Conservation (phyloP, 2,797 vertebrate genomes). For the Crocodylus rhombifer region DNA sequence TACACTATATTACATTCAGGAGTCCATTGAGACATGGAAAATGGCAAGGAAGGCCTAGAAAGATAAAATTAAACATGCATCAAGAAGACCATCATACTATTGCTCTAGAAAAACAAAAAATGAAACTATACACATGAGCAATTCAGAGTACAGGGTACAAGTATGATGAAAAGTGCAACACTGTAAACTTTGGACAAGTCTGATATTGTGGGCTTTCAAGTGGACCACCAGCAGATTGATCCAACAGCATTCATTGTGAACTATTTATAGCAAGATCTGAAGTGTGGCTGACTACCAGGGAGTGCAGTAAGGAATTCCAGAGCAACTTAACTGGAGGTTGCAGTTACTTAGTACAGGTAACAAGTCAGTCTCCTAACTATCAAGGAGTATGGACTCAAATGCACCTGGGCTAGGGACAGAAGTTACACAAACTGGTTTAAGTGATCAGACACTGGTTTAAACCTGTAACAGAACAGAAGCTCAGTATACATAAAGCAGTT, state of each 20-base stretch:
- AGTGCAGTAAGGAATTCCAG: not conserved
- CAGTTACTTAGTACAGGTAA: not conserved
- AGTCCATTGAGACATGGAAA: constrained; percentile 86
- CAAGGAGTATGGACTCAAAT: too few relatives aligned
- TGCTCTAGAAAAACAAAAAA: not conserved
- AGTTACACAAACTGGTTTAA: too few relatives aligned
- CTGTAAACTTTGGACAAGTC: not conserved
- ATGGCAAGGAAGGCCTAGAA: constrained; percentile 77
- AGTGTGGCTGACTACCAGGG: too few relatives aligned
- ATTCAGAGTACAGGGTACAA: not conserved
- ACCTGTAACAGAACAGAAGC: too few relatives aligned
- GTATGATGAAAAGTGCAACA: not conserved
- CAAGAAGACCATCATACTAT: constrained; percentile 4
- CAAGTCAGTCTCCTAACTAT: not conserved
- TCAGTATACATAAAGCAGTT: too few relatives aligned
- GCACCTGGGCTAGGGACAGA: too few relatives aligned
- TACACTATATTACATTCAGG: constrained; percentile 83
- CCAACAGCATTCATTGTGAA: not conserved
- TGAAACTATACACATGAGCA: too few relatives aligned
- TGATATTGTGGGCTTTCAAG: not conserved
- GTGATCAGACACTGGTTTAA: too few relatives aligned
- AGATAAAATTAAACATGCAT: not conserved
- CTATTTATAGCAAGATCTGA: too few relatives aligned
- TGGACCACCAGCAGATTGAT: not conserved
- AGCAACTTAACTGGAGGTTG: not conserved